Evolutionary conservation across 2,113 vertebrate genomes (phyloP).

Genomic region (Serinus canaria): DNA sequence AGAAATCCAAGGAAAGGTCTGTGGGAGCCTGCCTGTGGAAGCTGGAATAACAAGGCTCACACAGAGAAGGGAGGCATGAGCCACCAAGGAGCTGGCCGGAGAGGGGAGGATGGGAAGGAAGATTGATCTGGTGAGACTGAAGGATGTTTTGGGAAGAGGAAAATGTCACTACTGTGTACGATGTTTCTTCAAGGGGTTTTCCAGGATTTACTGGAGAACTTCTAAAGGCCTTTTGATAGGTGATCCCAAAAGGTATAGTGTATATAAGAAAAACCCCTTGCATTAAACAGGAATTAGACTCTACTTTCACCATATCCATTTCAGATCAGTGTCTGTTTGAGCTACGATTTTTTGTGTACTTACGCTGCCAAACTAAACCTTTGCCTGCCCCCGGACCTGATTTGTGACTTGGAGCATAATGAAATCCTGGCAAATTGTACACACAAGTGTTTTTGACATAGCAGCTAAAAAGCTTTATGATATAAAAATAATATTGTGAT

Average conservation of each 20-base stretch:
- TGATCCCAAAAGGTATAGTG: not conserved
- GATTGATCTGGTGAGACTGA: conserved; percentile 1
- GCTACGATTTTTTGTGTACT: not conserved
- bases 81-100: not conserved
- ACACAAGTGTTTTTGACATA: not conserved
- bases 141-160: not conserved
- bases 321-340: not conserved
- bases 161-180: not conserved
- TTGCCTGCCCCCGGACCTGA: not conserved
- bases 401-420: not conserved
- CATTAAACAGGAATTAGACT: not conserved
- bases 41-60: not conserved
- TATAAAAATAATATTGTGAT: not conserved
- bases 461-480: not conserved
- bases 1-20: not conserved
- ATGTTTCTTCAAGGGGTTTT: not conserved
- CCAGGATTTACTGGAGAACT: not conserved
- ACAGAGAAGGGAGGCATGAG: not conserved
- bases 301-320: not conserved
- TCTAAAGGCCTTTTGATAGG: not conserved
- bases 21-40: not conserved
- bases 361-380: not conserved
- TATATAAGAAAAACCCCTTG: not conserved
- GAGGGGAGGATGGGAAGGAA: not conserved
- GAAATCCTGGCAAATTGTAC: not conserved